Evolutionary conservation across 2,797 vertebrate genomes (phyloP).

Genomic region (Gouania willdenowi): DNA sequence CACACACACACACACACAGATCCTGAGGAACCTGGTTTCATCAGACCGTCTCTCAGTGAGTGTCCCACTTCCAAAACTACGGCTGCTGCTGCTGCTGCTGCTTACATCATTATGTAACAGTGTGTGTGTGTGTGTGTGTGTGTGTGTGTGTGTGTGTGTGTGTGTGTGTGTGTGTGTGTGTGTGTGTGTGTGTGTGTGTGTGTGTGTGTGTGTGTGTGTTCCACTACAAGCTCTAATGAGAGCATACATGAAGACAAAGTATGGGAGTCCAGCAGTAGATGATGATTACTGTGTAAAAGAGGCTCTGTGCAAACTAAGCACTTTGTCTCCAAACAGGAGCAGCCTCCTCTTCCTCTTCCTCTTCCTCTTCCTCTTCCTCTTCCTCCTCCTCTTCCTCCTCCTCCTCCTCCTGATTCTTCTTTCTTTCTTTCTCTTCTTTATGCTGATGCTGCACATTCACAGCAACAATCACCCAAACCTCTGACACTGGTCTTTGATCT

Average conservation of each 20-base stretch:
- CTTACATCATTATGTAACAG: slow-evolving; percentile 64
- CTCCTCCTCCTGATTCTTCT: too few species aligned
- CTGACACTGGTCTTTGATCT: too few species aligned
- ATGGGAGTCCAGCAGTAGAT: slow-evolving; percentile 8
- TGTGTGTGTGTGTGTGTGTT: slow-evolving; percentile 20
- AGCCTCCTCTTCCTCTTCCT: too few species aligned
- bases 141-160: neutral
- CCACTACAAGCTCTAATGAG: slow-evolving; percentile 53
- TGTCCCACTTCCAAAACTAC: slow-evolving; percentile 66
- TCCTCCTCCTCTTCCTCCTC: too few species aligned
- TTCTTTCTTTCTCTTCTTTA: too few species aligned
- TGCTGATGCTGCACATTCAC: too few species aligned
- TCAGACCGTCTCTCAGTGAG: slow-evolving; percentile 59
- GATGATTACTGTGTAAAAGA: slow-evolving; percentile 30
- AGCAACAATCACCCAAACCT: too few species aligned
- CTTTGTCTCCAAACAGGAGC: slow-evolving; percentile 12
- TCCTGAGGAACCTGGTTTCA: slow-evolving; percentile 56
- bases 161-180: slow-evolving; percentile 23
- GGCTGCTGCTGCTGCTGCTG: too few species aligned
- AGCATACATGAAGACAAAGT: slow-evolving; percentile 15
- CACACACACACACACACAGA: slow-evolving; percentile 16
- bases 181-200: slow-evolving; percentile 24
- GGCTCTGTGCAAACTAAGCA: slow-evolving; percentile 41
- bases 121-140: neutral
- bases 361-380: too few species aligned